Base-by-base conservation (phyloP, 2,888 invertebrate genomes). In the Tethea ocularis region DNA sequence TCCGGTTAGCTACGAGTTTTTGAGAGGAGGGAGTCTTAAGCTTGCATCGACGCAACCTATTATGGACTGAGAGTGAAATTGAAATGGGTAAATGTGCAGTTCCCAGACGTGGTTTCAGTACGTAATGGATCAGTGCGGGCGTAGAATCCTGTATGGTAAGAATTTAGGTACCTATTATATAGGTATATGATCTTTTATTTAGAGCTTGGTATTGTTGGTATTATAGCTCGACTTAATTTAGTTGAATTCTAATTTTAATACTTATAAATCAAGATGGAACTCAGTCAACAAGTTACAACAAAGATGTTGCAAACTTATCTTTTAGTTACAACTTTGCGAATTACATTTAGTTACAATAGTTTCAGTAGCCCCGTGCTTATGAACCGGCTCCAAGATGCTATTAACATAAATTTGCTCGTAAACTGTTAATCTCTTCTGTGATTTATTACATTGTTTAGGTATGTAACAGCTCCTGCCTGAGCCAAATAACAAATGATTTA, bases 321-420 rank as follows among this genome's bases (percentile, higher is more conserved):
- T 2, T 13, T 57, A 36, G 33, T 62, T 57, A 59, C n/a, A 41
- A 53, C 52, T 57, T 56, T 57, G 56, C 58, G 61, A 67, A 73
- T 70, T 67, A 72, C 67, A 66, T 72, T 70, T 67, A 74, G 70
- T 74, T 75, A 67, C 59, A 65, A 71, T 64, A 70, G 71, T 66
- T 71, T 69, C 69, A 66, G 63, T 69, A 69, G 67, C 62, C 61
- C 64, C 64, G 70, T 80, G 80, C 82, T 84, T 80, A 81, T 79
- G 73, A 77, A 68, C 66, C 65, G 68, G 74, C 72, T 72, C 77
- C 72, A 75, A 81, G 80, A 78, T 77, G 80, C 78, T 73, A 78
- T 83, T 80, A 82, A 82, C 79, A 81, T 83, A 78, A 84, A 83
- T 81, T 78, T 71, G 69, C 72, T 81, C 78, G 78, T 83, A 81